Evolutionary conservation across 2,888 invertebrate species (phyloP), one percentile per base, ranked within the genome.

Genomic region (Scaeva pyrastri): DNA sequence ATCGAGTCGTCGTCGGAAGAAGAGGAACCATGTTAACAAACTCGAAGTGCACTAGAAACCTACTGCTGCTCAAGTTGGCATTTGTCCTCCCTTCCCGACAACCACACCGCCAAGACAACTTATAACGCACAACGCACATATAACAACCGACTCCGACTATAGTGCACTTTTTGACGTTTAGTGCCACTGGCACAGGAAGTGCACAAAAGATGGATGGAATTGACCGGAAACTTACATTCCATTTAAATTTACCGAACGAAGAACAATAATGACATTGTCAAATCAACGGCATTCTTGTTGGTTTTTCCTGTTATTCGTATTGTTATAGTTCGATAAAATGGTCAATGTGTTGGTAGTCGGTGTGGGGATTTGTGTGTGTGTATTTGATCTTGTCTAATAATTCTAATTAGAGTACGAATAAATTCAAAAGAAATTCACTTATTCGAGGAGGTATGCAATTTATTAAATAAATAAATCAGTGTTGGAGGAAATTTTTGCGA

Each of bases 171-270:
- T n/a, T n/a, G n/a, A n/a, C n/a, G 19, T 26, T 19, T 16, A 80
- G 62, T 81, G 56, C 76, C 80, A 85, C 80, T 81, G 56, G 80
- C 80, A 85, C 80, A 80, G 85, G 85, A 85, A 85, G 72, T 80
- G 36, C 56, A 55, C 62, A 58, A 68, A 78, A 62, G 58, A 76
- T 68, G 68, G 70, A 64, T 66, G 58, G 60, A 73, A 68, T 12
- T 76, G 85, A 77, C 85, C 80, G 84, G 84, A 85, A 76, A 75
- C 62, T 60, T 75, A 68, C 76, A 80, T 85, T 80, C 80, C 84
- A 72, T 80, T 80, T 58, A 50, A 83, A 80, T 80, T 75, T 75
- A 68, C 56, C 43, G 52, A 68, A 60, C 52, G 43, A 43, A 48
- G 31, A 43, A 36, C 2, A 19, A 48, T 2, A 6, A 31, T 31